phyloP scores from a whole-genome alignment of 1,140 invertebrate genomes.

The Drosophila neocordata region DNA sequence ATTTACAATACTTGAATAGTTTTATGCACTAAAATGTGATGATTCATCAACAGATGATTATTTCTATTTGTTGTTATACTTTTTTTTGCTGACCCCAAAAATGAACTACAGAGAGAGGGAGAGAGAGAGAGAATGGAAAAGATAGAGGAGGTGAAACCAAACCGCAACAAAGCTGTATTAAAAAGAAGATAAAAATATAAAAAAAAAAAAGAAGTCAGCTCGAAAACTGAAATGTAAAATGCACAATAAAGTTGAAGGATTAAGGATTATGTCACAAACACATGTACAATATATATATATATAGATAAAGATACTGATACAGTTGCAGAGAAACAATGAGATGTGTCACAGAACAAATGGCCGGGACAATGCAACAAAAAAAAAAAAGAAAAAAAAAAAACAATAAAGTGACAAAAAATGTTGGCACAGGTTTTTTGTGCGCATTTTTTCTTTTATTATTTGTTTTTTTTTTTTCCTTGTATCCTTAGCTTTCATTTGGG shows the following conservation, averaged over 20 bases:
- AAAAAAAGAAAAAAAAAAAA: slow-evolving; percentile 12
- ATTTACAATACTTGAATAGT: background rate
- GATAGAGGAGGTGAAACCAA: background rate
- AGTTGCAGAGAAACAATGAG: slow-evolving; percentile 32
- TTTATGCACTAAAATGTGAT: slow-evolving; percentile 5
- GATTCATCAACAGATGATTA: slow-evolving; percentile 3
- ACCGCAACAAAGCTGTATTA: slow-evolving; percentile 15
- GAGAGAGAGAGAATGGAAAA: slow-evolving; percentile 19
- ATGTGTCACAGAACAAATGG: slow-evolving; percentile 41
- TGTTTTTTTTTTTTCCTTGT: slow-evolving; percentile 10
- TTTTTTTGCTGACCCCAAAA: slow-evolving; percentile 41
- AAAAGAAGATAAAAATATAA: slow-evolving; percentile 3
- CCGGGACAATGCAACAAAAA: slow-evolving; percentile 10
- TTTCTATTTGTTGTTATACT: slow-evolving; percentile 17
- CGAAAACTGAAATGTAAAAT: slow-evolving; percentile 50
- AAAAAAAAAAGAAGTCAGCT: slow-evolving; percentile 10
- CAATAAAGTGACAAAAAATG: slow-evolving; percentile 43
- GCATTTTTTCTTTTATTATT: slow-evolving; percentile 11
- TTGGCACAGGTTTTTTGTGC: slow-evolving; percentile 58
- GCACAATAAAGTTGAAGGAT: slow-evolving; percentile 62
- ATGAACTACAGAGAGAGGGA: slow-evolving; percentile 26
- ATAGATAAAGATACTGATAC: background rate
- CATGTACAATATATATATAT: slow-evolving; percentile 2
- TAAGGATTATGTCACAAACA: slow-evolving; percentile 59
- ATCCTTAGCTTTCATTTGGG: too few relatives aligned